phyloP scores from a whole-genome alignment of 2,113 vertebrate species.

The Notothenia coriiceps region DNA sequence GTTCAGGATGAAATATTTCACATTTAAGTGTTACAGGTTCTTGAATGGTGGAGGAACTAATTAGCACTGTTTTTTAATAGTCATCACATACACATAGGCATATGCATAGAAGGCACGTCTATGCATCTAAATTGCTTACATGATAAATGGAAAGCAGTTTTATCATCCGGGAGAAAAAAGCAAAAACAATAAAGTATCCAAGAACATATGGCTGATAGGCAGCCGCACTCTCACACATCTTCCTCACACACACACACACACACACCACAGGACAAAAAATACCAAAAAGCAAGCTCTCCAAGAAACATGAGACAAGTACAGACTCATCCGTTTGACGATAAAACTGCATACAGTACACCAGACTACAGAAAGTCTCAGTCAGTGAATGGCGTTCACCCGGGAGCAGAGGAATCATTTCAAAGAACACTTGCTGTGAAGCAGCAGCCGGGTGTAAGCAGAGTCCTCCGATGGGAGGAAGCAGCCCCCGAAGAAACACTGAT shows the following conservation, averaged over 20 bases:
- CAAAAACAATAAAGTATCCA: conserved; percentile 20
- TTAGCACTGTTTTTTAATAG: conserved; percentile 63
- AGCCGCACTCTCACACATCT: conserved; percentile 42
- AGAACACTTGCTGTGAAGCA: conserved; percentile 60
- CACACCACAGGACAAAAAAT: conserved; percentile 27
- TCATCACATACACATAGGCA: conserved; percentile 63
- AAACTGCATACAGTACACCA: conserved; percentile 68
- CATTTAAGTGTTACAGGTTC: conserved; percentile 78
- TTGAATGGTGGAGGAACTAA: conserved; percentile 66
- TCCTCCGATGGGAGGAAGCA: conserved; percentile 36
- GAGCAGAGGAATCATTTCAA: conserved; percentile 22
- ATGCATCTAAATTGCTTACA: conserved; percentile 66
- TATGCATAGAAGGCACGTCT: conserved; percentile 75
- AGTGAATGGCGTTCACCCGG: conserved; percentile 22
- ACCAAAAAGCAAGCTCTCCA: conserved; percentile 43
- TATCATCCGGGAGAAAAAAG: conserved; percentile 49
- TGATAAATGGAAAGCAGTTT: conserved; percentile 61
- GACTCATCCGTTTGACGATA: conserved; percentile 51
- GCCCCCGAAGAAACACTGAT: conserved; percentile 47
- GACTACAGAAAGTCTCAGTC: conserved; percentile 44
- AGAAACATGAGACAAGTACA: conserved; percentile 48
- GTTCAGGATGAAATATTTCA: conserved; percentile 80
- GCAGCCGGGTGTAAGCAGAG: conserved; percentile 22
- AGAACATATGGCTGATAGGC: conserved; percentile 49
- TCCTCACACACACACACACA: background rate